Conservation (phyloP, 2,797 vertebrate species). For the Tangara arthus region DNA sequence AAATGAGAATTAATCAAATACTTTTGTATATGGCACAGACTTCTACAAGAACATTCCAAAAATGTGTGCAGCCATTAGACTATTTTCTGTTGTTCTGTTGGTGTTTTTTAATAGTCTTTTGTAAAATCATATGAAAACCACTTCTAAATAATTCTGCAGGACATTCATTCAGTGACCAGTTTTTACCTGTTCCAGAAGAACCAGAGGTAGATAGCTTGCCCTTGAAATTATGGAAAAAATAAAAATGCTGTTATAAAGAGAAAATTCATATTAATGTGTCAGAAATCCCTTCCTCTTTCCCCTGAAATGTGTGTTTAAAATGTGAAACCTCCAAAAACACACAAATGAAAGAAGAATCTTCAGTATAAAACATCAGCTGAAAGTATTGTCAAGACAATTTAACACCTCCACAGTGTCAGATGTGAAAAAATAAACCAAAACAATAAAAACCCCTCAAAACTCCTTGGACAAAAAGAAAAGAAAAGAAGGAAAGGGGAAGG, state of each 20-base stretch:
- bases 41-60: neutral
- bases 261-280: neutral
- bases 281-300: neutral
- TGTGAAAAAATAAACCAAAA: neutral
- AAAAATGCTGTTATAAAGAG: neutral
- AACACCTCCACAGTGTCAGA: neutral
- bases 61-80: rapidly evolving
- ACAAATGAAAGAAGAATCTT: neutral
- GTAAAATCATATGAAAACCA: neutral
- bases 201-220: neutral
- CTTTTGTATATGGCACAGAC: neutral
- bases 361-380: neutral
- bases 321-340: neutral
- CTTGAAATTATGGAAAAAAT: neutral
- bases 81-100: neutral
- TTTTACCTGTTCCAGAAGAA: neutral
- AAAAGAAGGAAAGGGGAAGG: too few relatives aligned
- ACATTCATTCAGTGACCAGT: neutral
- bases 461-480: too few relatives aligned
- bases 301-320: neutral
- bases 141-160: neutral
- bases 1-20: neutral
- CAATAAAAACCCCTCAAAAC: rapidly evolving
- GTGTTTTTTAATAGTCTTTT: neutral
- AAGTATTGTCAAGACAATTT: neutral